Conservation (phyloP, 2,888 invertebrate species). For the Meliscaeva auricollis region DNA sequence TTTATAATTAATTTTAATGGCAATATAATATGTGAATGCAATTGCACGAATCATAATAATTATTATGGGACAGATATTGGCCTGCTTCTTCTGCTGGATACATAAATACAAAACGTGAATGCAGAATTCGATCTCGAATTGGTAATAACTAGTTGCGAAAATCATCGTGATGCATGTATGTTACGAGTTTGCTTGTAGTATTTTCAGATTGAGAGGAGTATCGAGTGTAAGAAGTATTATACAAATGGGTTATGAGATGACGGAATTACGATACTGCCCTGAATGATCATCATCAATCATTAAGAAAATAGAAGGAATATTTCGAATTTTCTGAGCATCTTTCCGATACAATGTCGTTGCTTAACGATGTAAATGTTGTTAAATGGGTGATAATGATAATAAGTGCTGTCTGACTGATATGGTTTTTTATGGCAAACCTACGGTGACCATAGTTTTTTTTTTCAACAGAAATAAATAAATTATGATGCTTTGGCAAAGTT, state of each 20-base stretch:
- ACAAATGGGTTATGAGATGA: slow-evolving; percentile 40
- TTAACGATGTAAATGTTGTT: background rate
- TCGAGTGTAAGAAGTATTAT: background rate
- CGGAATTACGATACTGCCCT: slow-evolving; percentile 30
- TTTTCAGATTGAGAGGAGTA: too few species aligned
- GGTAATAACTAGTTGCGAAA: slow-evolving; percentile 53
- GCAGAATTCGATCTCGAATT: slow-evolving; percentile 48
- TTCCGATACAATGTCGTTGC: slow-evolving; percentile 22
- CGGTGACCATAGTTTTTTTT: background rate
- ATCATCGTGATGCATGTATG: background rate
- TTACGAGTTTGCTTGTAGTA: background rate
- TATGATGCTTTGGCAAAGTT: too few species aligned
- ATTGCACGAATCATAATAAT: slow-evolving; percentile 68
- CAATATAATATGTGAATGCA: slow-evolving; percentile 51
- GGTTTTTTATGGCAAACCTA: background rate
- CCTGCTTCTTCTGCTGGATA: slow-evolving; percentile 50
- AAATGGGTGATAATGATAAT: slow-evolving; percentile 8
- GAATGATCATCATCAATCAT: slow-evolving; percentile 28
- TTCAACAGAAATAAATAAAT: too few species aligned
- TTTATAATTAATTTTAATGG: slow-evolving; percentile 72
- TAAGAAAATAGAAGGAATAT: slow-evolving; percentile 22
- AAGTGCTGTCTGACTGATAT: background rate
- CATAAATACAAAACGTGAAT: slow-evolving; percentile 26
- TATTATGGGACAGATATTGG: slow-evolving; percentile 73
- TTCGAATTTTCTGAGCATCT: slow-evolving; percentile 22